Percentiles rank a stretch among this genome's conserved stretches.
Evolutionary conservation across 2,888 invertebrate genomes (phyloP).

Genomic region (Aquatica leii): DNA sequence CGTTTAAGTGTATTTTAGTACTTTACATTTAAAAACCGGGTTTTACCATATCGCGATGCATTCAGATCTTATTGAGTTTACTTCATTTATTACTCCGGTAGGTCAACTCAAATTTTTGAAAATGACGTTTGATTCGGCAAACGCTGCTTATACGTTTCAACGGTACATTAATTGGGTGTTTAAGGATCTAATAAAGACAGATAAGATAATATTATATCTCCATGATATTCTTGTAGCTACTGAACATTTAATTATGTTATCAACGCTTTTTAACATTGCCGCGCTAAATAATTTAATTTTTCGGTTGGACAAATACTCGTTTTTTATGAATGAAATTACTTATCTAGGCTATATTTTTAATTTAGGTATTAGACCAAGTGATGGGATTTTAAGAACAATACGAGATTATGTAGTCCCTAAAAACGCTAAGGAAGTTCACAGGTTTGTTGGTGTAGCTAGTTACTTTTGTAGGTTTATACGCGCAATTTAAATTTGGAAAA

Average conservation of each 20-base stretch:
- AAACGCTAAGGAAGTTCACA: constrained; percentile 8
- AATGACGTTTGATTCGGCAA: no score
- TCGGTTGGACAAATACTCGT: constrained; percentile 40
- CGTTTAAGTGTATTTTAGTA: no score
- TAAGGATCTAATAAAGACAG: neutral
- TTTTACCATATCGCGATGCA: no score
- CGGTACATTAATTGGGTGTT: no score
- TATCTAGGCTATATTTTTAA: constrained; percentile 50
- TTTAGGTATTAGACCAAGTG: constrained; percentile 28
- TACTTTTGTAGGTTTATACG: constrained; percentile 47
- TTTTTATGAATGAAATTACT: constrained; percentile 44
- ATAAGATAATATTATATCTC: constrained; percentile 25
- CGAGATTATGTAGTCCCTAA: constrained; percentile 7
- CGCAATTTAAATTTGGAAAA: constrained; percentile 31
- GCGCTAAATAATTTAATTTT: neutral
- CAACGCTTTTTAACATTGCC: neutral
- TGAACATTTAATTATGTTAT: constrained; percentile 21
- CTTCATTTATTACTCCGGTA: no score
- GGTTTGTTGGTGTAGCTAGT: constrained; percentile 43
- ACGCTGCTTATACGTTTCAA: no score
- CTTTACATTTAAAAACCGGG: no score
- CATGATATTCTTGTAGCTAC: constrained; percentile 40
- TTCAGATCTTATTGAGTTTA: no score
- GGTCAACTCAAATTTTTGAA: no score
- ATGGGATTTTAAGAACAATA: neutral